These are phyloP conservation scores for Huso huso DNA, from an alignment of 2,797 vertebrate genomes.

Conservation along the genomic window DNA sequence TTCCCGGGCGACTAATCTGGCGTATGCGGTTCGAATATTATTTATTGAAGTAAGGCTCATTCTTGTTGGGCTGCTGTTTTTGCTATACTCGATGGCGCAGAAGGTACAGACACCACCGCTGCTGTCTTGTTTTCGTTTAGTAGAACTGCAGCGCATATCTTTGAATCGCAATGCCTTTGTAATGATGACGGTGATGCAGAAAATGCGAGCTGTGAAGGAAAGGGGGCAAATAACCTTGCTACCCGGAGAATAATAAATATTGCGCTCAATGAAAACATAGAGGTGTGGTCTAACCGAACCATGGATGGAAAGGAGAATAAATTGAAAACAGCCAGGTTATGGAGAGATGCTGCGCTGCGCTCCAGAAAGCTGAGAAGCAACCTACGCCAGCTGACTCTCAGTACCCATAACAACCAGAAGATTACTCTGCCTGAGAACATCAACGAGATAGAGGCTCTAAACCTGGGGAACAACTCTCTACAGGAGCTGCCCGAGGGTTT, in stretches of 20 bases:
- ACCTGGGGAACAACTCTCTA: constrained; percentile 81
- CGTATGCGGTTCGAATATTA: too few species aligned
- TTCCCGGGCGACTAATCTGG: constrained; percentile 4
- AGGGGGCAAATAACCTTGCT: constrained; percentile 36
- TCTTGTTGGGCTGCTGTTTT: constrained; percentile 27
- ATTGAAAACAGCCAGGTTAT: constrained; percentile 72
- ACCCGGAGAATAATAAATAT: constrained; percentile 42
- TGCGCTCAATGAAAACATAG: constrained; percentile 52
- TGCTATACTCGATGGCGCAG: constrained; percentile 46
- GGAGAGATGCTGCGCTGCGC: constrained; percentile 84
- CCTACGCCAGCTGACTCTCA: constrained; percentile 70
- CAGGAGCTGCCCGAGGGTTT: constrained; percentile 81
- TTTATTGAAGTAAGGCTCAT: not conserved
- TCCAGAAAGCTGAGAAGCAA: constrained; percentile 79
- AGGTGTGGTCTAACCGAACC: constrained; percentile 38
- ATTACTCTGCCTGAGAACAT: constrained; percentile 65
- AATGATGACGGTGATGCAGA: constrained; percentile 23
- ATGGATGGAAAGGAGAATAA: constrained; percentile 76
- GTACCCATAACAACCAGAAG: constrained; percentile 54
- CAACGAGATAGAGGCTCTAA: constrained; percentile 75
- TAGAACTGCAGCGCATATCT: constrained; percentile 18
- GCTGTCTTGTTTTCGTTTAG: constrained; percentile 33
- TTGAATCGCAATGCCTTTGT: constrained; percentile 19
- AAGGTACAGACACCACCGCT: constrained; percentile 40
- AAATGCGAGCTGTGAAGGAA: constrained; percentile 25